Percentiles rank a stretch among this genome's conserved stretches.
Conservation (phyloP, 2,113 vertebrate species). For the Corydoras maculifer region DNA sequence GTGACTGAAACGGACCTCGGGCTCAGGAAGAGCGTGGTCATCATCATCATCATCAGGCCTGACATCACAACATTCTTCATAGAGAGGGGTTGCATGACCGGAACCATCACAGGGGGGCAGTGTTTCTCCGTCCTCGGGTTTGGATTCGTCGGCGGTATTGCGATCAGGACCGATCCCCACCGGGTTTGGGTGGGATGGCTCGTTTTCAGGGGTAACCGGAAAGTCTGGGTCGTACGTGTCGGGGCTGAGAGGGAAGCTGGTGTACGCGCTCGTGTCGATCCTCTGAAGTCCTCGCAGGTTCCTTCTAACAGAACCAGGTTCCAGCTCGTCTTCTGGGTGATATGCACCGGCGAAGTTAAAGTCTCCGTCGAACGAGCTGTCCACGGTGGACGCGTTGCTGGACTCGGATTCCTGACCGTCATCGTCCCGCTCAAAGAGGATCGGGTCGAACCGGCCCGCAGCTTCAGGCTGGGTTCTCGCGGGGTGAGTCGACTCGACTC, state of each 20-base stretch:
- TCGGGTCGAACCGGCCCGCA: conserved; percentile 20
- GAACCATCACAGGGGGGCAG: neutral
- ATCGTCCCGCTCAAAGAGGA: conserved; percentile 6
- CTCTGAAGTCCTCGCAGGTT: conserved; percentile 34
- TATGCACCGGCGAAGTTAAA: neutral
- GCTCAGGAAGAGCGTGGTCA: too few species aligned
- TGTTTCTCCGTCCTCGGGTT: neutral
- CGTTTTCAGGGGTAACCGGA: too few species aligned
- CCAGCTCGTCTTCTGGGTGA: conserved; percentile 2
- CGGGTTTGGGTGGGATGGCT: too few species aligned
- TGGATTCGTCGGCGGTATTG: neutral
- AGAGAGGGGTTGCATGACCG: neutral
- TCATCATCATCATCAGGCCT: neutral
- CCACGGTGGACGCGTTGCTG: conserved; percentile 28
- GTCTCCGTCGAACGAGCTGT: conserved; percentile 35
- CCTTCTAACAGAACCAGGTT: conserved; percentile 19
- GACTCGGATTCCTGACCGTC: conserved; percentile 13
- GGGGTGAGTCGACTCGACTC: too few species aligned
- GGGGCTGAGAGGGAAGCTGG: conserved; percentile 40
- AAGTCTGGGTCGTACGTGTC: conserved; percentile 23
- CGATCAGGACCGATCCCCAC: neutral
- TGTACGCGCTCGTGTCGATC: conserved; percentile 40
- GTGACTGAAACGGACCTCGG: neutral
- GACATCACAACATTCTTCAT: neutral
- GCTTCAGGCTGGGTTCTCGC: neutral